phyloP scores from a whole-genome alignment of 2,113 vertebrate species.

The Neomonachus schauinslandi region DNA sequence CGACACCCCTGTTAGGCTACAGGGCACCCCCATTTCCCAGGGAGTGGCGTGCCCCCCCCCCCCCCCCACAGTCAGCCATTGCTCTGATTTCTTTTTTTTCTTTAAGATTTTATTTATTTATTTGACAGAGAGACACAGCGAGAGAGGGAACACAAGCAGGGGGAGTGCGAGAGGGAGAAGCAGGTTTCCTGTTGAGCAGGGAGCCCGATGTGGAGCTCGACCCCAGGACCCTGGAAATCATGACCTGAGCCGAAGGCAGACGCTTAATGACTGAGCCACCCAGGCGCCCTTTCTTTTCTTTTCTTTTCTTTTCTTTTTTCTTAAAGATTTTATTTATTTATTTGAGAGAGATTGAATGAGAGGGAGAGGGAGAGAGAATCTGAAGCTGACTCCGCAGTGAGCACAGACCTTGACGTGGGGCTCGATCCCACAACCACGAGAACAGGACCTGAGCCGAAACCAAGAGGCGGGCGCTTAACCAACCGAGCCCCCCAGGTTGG shows the following conservation, averaged over 20 bases:
- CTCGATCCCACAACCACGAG: not conserved
- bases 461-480: not conserved
- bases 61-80: accelerated
- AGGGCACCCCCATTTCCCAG: accelerated
- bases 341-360: not conserved
- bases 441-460: not conserved
- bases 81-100: too few relatives aligned
- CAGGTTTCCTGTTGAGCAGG: too few relatives aligned
- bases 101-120: not conserved
- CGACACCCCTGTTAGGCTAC: accelerated
- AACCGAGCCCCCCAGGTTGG: not conserved
- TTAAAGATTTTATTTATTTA: not conserved
- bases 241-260: too few relatives aligned
- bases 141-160: too few relatives aligned
- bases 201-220: too few relatives aligned
- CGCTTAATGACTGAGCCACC: too few relatives aligned
- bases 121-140: not conserved
- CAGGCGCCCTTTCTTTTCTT: too few relatives aligned
- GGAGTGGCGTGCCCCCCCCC: accelerated
- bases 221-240: too few relatives aligned
- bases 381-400: not conserved
- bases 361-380: not conserved
- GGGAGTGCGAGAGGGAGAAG: too few relatives aligned
- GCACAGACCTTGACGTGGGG: not conserved
- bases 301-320: too few relatives aligned